Percentiles rank a stretch among this genome's conserved stretches.
Conservation (phyloP, 53 echinoderm and acorn worm genomes). For the Temnopleurus reevesii region DNA sequence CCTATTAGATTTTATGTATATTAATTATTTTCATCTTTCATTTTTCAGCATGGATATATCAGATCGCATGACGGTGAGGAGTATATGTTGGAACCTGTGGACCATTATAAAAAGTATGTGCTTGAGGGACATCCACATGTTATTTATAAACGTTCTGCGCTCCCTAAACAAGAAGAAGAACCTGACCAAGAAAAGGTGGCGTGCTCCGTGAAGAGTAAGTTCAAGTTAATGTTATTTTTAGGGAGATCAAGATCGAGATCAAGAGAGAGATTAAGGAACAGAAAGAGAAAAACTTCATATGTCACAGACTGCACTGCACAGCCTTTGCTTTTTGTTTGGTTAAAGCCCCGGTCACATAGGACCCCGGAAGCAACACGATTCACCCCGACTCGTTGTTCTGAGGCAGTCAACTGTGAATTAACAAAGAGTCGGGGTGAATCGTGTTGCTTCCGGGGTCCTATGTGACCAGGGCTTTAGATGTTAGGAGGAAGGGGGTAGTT, state of each 20-base stretch:
- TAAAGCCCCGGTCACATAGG: too few species aligned
- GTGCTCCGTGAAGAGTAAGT: slow-evolving; percentile 50
- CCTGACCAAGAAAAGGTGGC: slow-evolving; percentile 30
- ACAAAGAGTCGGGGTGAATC: too few species aligned
- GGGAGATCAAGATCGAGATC: too few species aligned
- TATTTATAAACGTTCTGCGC: slow-evolving; percentile 81
- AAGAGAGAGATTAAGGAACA: too few species aligned
- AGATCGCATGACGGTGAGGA: slow-evolving; percentile 74
- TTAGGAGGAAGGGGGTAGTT: too few species aligned
- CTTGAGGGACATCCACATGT: slow-evolving; percentile 91
- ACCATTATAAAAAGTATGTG: slow-evolving; percentile 71
- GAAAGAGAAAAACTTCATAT: not conserved
- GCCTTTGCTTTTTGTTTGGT: too few species aligned
- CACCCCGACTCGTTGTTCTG: too few species aligned
- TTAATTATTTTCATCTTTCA: not conserved
- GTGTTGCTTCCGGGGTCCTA: too few species aligned
- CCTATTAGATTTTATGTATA: too few species aligned
- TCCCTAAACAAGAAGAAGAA: slow-evolving; percentile 21
- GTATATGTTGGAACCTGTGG: slow-evolving; percentile 91
- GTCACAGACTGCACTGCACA: not conserved
- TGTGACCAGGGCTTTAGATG: too few species aligned
- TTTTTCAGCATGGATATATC: slow-evolving; percentile 92
- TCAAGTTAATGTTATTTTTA: not conserved
- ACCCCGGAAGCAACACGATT: too few species aligned
- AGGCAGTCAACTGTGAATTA: too few species aligned